A percentile compares a stretch with the other conserved stretches of the same genome.
phyloP scores from a whole-genome alignment of 1,140 invertebrate species.

The Platyscapa corneri region DNA sequence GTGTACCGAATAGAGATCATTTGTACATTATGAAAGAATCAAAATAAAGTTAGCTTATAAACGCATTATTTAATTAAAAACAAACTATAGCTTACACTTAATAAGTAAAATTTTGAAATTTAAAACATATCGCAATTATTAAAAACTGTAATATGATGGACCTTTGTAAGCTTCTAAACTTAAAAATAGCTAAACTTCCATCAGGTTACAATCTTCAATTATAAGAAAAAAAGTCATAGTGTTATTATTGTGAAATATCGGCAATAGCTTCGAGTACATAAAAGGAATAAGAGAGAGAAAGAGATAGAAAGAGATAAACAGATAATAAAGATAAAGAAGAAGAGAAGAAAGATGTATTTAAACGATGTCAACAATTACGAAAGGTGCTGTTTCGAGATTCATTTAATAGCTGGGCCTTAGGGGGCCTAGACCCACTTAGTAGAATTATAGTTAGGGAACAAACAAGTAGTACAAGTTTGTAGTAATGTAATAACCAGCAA shows the following conservation, averaged over 20 bases:
- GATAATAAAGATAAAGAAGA: no score
- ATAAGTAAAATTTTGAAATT: neutral
- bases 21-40: no score
- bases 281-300: neutral
- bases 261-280: neutral
- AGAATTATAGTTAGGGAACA: slow-evolving; percentile 58
- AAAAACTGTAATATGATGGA: neutral
- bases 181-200: neutral
- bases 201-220: neutral
- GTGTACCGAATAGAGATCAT: no score
- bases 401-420: slow-evolving; percentile 65
- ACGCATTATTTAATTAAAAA: no score
- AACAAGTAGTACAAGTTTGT: slow-evolving; percentile 3
- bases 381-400: slow-evolving; percentile 66
- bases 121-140: neutral
- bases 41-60: no score
- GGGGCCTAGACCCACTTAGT: slow-evolving; percentile 68
- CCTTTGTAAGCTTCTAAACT: neutral
- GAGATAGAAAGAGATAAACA: neutral
- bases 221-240: neutral
- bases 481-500: no score
- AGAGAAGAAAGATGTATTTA: no score
- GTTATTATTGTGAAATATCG: slow-evolving; percentile 14
- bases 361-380: slow-evolving; percentile 60
- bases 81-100: no score